A percentile compares a stretch with the other conserved stretches of the same genome.
Evolutionary conservation across 1,140 invertebrate species (phyloP).

Genomic region (Macrotrachela quadricornifera): DNA sequence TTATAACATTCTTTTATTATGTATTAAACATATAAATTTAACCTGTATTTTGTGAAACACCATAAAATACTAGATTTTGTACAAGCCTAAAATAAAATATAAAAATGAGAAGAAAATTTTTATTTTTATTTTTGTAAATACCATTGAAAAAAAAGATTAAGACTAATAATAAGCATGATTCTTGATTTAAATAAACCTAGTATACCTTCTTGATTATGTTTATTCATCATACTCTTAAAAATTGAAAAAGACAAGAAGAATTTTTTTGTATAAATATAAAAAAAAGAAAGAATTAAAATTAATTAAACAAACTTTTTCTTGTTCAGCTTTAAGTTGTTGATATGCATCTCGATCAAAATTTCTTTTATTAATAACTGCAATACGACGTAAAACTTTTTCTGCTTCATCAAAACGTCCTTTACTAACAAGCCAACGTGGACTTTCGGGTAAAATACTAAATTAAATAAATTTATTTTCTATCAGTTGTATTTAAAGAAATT

Average conservation of each 20-base stretch:
- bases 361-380: slow-evolving; percentile 15
- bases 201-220: not conserved
- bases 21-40: too few species aligned
- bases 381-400: slow-evolving; percentile 12
- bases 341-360: not conserved
- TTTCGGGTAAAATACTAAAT: slow-evolving; percentile 17
- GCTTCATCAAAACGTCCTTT: slow-evolving; percentile 15
- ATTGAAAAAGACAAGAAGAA: not conserved
- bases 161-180: not conserved
- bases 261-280: not conserved
- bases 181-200: not conserved
- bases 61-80: slow-evolving; percentile 7
- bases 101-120: too few species aligned
- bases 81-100: not conserved
- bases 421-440: slow-evolving; percentile 18
- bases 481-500: not conserved
- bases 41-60: slow-evolving; percentile 3
- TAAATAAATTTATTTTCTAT: not conserved
- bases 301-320: too few species aligned
- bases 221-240: not conserved
- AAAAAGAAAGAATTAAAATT: too few species aligned
- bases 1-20: too few species aligned
- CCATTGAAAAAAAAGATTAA: not conserved
- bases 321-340: too few species aligned
- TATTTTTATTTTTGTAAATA: too few species aligned